phyloP scores from a whole-genome alignment of 2,888 invertebrate species.

The Podabrus alpinus region DNA sequence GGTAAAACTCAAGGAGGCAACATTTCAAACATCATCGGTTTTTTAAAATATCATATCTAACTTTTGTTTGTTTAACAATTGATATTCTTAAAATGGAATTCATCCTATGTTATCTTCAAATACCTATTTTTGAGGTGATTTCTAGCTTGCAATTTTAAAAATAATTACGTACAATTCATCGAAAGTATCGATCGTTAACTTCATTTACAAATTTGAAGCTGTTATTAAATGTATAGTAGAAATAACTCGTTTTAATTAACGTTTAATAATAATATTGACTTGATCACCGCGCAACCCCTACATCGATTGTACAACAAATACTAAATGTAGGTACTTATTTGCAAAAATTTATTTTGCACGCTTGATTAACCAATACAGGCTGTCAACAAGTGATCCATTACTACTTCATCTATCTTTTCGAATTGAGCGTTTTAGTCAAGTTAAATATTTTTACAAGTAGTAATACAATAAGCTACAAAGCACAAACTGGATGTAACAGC shows the following conservation, averaged over 20 bases:
- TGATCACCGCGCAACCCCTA: background rate
- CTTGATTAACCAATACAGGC: background rate
- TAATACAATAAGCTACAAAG: background rate
- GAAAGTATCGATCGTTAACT: background rate
- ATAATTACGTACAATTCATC: background rate
- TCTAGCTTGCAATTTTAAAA: background rate
- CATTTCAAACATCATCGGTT: background rate
- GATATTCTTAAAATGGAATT: background rate
- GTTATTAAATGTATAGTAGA: background rate
- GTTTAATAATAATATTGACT: background rate
- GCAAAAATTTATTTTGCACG: background rate
- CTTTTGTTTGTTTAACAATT: background rate
- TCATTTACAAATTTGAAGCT: background rate
- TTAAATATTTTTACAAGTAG: background rate
- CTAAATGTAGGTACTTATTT: background rate
- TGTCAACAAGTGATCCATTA: constrained; percentile 9
- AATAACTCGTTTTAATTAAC: background rate
- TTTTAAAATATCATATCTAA: background rate
- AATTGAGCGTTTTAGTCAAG: background rate
- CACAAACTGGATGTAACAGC: background rate
- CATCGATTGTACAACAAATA: background rate
- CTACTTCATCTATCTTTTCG: constrained; percentile 5
- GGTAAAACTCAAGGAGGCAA: background rate
- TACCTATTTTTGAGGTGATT: background rate
- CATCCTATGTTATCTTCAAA: too few relatives aligned